A percentile compares a stretch with the other conserved stretches of the same genome.
phyloP scores from a whole-genome alignment of 2,888 invertebrate species.

The Lamellibrachia columna region DNA sequence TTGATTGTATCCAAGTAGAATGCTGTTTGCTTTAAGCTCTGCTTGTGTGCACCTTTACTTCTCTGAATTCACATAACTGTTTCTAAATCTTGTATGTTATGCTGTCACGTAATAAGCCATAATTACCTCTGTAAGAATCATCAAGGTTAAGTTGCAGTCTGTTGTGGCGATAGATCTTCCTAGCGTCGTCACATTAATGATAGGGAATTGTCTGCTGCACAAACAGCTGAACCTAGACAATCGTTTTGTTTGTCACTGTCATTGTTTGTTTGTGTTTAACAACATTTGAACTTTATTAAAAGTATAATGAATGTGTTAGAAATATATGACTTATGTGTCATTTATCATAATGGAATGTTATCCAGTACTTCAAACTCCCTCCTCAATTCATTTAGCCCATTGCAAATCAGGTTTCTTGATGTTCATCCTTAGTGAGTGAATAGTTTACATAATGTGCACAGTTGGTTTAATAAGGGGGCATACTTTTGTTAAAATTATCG shows the following conservation, averaged over 20 bases:
- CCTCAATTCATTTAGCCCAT: too few relatives aligned
- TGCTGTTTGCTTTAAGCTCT: background rate
- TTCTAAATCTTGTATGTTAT: background rate
- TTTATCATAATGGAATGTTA: background rate
- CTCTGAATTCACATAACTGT: background rate
- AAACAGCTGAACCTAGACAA: background rate
- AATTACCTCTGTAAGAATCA: slow-evolving; percentile 2
- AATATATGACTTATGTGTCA: background rate
- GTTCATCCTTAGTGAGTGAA: too few relatives aligned
- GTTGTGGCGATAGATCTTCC: background rate
- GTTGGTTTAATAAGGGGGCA: too few relatives aligned
- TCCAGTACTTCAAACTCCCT: too few relatives aligned
- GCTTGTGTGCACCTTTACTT: background rate
- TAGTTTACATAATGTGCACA: too few relatives aligned
- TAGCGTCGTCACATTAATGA: background rate
- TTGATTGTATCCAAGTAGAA: background rate
- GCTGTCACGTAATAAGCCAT: background rate
- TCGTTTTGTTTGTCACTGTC: background rate
- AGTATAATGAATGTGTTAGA: background rate
- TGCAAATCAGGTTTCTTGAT: too few relatives aligned
- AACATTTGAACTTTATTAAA: slow-evolving; percentile 5
- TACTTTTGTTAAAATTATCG: too few relatives aligned
- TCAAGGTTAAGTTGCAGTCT: background rate
- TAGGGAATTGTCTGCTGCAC: background rate
- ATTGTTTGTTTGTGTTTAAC: background rate